Percentiles rank a stretch among this genome's conserved stretches.
phyloP scores from a whole-genome alignment of 1,140 invertebrate genomes.

The Olivierus martensii region DNA sequence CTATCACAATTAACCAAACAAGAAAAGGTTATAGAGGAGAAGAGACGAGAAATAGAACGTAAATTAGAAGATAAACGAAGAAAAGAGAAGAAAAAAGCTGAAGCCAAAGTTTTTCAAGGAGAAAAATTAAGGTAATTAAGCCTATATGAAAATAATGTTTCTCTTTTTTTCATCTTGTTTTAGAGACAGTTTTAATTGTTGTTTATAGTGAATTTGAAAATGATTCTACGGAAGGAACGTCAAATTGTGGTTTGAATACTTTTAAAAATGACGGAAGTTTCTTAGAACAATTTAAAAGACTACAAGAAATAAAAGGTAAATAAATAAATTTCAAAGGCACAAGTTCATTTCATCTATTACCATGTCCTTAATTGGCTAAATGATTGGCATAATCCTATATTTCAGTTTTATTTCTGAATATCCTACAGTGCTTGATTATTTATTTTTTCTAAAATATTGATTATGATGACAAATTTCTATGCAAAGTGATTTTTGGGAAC shows the following conservation, averaged over 20 bases:
- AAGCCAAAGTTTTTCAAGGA: not conserved
- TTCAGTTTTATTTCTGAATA: too few relatives aligned
- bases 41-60: slow-evolving; percentile 13
- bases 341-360: too few relatives aligned
- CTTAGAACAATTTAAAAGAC: slow-evolving; percentile 75
- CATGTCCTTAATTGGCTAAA: too few relatives aligned
- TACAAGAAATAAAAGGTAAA: slow-evolving; percentile 46
- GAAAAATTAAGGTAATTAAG: not conserved
- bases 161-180: not conserved
- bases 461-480: too few relatives aligned
- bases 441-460: too few relatives aligned
- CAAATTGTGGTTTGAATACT: slow-evolving; percentile 31
- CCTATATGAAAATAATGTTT: not conserved
- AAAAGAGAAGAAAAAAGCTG: not conserved
- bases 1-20: slow-evolving; percentile 14
- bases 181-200: not conserved
- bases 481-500: too few relatives aligned
- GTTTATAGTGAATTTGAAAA: not conserved
- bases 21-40: slow-evolving; percentile 14
- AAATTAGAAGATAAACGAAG: slow-evolving; percentile 9
- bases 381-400: too few relatives aligned
- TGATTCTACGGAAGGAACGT: not conserved
- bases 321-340: not conserved
- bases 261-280: slow-evolving; percentile 78
- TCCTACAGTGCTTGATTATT: too few relatives aligned